Evolutionary conservation across 2,113 vertebrate genomes (phyloP), one percentile per base, ranked within the genome.

Genomic region (Lucifuga dentata): DNA sequence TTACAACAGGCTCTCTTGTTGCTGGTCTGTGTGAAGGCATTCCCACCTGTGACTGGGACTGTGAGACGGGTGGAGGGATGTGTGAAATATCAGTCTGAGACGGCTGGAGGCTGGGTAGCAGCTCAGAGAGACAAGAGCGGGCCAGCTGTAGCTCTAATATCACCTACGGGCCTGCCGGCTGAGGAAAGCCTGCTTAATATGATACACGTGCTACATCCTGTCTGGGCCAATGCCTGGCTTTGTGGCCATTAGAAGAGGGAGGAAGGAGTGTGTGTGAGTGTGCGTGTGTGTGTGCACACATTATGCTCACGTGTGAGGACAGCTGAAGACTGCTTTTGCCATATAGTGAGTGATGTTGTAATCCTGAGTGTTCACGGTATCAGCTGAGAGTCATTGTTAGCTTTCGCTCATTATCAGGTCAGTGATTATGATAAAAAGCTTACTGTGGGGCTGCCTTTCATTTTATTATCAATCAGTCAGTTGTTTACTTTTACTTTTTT

Each of bases 191-290:
- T 66, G 33, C 23, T 63, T 89, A 91, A 90, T 90, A 86, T 88
- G 76, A 90, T 87, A 71, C 88, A 92, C 89, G 88, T 90, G 89
- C 80, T 80, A 89, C 78, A 88, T 92, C 90, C 91, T 90, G 82
- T 89, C 80, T 90, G 84, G 82, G 60, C 68, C 39, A 13, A 74
- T 74, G 78, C 64, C 45, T 70, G 59, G 67, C 78, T 80, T 61
- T 72, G 57, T 78, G 45, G 46, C 4, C 1, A 17, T 63, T 45
- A 55, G 41, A 17, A 35, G 23, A 50, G 38, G 23, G 15, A 52
- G 26, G 61, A 36, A 17, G 65, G 16, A 16, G 56, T 52, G 15
- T 70, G 35, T 43, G 67, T 58, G 43, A 15, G 35, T 32, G 29
- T 39, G 43, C 48, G 43, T 48, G 53, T 58, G 16, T 26, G 29